Base-by-base conservation (phyloP, 1,140 invertebrate genomes). In the Trichomalopsis sarcophagae region DNA sequence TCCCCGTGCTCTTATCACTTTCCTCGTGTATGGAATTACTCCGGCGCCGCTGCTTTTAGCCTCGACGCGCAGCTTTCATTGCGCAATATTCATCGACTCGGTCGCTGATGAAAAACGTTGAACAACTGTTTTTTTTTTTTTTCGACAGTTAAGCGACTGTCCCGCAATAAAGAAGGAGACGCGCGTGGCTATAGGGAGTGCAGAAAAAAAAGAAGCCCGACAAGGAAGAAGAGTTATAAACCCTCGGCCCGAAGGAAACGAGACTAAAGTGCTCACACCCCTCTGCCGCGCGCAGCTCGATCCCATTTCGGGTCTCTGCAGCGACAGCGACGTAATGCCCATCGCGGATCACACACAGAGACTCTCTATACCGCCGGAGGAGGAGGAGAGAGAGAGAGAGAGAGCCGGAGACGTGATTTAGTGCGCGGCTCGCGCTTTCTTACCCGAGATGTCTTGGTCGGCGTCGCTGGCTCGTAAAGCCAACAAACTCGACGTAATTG, bases 401-500 rank as follows among this genome's bases (percentile, higher is more conserved):
- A 21, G 69, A 27, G 69, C 85, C 83, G 73, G 82, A 88, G 88
- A 88, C 89, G 87, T 89, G 89, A 90, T 89, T 89, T 89, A 90
- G 87, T 84, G 88, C 84, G 84, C 75, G 80, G 74, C 55, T 84
- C 86, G 81, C 87, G 87, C 84, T 87, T 82, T 77, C 79, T 78
- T 40, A 76, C 66, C 74, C 73, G 44, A 50, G 81, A 83, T 50
- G 62, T 81, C 87, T 87, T 87, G 86, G 85, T 74, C 40, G 33
- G 33, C 33, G 40, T 44, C 87, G 75, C 33, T 75, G 84, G 69
- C 88, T 88, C 89, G 89, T 90, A 88, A 89, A 90, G 87, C 87
- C 88, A 86, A 88, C 88, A 89, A 89, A 90, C 89, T 88, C 89
- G 86, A 87, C 84, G 89, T 88, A 89, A 90, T 90, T 89, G 89